A percentile compares a stretch with the other conserved stretches of the same genome.
These are phyloP conservation scores for Isotomurus palustris DNA, from an alignment of 2,888 invertebrate species.

Conservation along the genomic window DNA sequence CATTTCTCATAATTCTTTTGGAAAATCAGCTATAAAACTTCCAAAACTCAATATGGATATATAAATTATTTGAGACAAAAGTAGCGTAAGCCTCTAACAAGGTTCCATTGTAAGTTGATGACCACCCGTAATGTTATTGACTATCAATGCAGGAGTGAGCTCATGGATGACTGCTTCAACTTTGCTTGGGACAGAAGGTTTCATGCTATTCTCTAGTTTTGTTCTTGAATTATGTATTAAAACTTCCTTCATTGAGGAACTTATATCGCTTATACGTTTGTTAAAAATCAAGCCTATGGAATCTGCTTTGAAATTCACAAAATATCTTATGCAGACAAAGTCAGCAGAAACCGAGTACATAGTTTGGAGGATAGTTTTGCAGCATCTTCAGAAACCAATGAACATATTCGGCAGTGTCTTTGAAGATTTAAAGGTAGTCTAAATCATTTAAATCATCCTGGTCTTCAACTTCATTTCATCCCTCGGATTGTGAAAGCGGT, in stretches of 20 bases:
- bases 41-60: too few species aligned
- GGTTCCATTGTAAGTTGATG: too few species aligned
- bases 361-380: slow-evolving; percentile 24
- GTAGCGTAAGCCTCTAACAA: too few species aligned
- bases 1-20: too few species aligned
- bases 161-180: slow-evolving; percentile 24
- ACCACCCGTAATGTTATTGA: slow-evolving; percentile 14
- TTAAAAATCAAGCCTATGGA: slow-evolving; percentile 13
- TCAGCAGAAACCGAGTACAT: slow-evolving; percentile 21
- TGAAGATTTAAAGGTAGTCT: not conserved
- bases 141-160: slow-evolving; percentile 12
- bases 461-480: slow-evolving; percentile 4
- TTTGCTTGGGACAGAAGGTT: slow-evolving; percentile 15
- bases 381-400: slow-evolving; percentile 11
- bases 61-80: too few species aligned
- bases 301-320: slow-evolving; percentile 14
- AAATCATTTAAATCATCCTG: not conserved
- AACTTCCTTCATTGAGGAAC: not conserved
- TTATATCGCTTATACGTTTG: not conserved
- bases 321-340: slow-evolving; percentile 13
- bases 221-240: not conserved
- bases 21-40: too few species aligned
- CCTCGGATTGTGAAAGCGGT: slow-evolving; percentile 18
- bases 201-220: not conserved
- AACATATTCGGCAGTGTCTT: slow-evolving; percentile 10